These are phyloP conservation scores for Dicaeum eximium DNA, from an alignment of 2,113 vertebrate genomes.

Conservation along the genomic window DNA sequence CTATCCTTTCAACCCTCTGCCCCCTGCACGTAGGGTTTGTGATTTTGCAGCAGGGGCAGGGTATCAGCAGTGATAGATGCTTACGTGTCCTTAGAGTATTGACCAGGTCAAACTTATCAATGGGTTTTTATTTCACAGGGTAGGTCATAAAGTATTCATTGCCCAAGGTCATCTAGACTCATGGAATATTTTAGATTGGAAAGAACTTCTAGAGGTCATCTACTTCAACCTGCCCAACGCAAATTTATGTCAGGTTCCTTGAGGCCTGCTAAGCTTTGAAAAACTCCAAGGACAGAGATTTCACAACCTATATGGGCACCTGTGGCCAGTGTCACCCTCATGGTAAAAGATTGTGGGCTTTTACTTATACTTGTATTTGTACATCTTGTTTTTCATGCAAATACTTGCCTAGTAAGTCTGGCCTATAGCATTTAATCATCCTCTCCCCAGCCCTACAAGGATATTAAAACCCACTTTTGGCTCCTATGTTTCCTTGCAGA, in stretches of 20 bases:
- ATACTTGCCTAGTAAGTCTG: neutral
- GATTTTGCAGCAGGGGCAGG: slow-evolving; percentile 23
- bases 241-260: neutral
- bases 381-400: neutral
- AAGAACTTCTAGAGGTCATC: slow-evolving; percentile 54
- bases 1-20: slow-evolving; percentile 13
- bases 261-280: neutral
- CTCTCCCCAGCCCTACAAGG: neutral
- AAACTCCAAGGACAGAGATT: neutral
- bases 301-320: neutral
- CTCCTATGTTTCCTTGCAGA: neutral
- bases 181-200: slow-evolving; percentile 59
- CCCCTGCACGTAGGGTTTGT: neutral
- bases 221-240: neutral
- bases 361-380: neutral
- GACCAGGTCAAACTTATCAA: slow-evolving; percentile 69
- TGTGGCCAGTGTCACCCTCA: neutral
- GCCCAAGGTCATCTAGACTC: slow-evolving; percentile 48
- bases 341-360: neutral
- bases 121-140: slow-evolving; percentile 57
- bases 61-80: slow-evolving; percentile 49
- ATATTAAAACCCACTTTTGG: neutral
- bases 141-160: slow-evolving; percentile 63
- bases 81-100: neutral
- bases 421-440: neutral